These are phyloP conservation scores for Talpa occidentalis DNA, from an alignment of 2,113 vertebrate genomes.

Conservation along the genomic window DNA sequence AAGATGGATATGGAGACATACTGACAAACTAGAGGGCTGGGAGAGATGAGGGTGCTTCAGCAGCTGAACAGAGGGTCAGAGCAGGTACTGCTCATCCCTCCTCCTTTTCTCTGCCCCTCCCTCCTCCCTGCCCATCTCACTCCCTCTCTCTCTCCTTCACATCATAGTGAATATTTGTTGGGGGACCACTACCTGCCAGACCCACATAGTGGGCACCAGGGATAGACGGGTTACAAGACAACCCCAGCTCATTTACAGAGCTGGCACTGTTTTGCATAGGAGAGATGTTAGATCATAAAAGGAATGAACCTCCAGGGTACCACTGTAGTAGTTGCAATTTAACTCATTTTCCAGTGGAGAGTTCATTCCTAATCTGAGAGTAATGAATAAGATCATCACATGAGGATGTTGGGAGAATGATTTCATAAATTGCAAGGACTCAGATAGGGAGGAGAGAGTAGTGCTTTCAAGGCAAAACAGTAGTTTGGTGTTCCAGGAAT, in stretches of 20 bases:
- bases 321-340: not conserved
- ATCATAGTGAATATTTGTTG: not conserved
- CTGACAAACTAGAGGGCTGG: not conserved
- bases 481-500: not conserved
- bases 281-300: not conserved
- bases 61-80: not conserved
- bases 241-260: not conserved
- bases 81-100: not conserved
- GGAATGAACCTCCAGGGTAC: not conserved
- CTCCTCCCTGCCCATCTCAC: not conserved
- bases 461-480: not conserved
- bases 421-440: not conserved
- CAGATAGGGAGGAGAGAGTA: not conserved
- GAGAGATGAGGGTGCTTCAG: not conserved
- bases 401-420: conserved; percentile 18
- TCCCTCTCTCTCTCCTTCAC: not conserved
- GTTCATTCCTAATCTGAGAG: not conserved
- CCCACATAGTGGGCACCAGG: not conserved
- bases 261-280: not conserved
- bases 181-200: not conserved
- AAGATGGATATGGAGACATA: not conserved
- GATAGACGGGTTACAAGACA: not conserved
- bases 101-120: too few relatives aligned
- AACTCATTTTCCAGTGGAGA: not conserved
- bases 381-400: not conserved